A percentile compares a stretch with the other conserved stretches of the same genome.
Conservation (phyloP, 1,140 invertebrate genomes). For the Trinorchestia longiramus region DNA sequence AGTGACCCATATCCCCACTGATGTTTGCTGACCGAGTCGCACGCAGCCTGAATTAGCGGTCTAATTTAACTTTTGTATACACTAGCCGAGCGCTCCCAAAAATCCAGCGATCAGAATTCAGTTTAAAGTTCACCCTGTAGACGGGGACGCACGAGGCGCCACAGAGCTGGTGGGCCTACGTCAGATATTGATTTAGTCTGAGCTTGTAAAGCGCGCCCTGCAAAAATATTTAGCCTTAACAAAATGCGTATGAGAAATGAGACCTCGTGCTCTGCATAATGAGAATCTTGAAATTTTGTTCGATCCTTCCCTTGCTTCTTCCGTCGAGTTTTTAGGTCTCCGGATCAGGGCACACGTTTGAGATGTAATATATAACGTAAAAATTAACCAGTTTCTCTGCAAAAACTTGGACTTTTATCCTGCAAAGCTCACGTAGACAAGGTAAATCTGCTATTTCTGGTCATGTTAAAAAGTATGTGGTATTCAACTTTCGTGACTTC, state of each 20-base stretch:
- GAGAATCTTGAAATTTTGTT: background rate
- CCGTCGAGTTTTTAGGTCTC: background rate
- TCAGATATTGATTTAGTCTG: background rate
- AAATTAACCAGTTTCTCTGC: background rate
- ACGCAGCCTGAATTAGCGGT: background rate
- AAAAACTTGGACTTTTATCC: background rate
- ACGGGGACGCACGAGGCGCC: too few relatives aligned
- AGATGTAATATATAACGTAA: background rate
- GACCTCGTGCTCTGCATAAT: background rate
- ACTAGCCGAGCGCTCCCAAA: background rate
- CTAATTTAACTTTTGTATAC: background rate
- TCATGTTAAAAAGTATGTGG: too few relatives aligned
- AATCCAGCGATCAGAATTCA: background rate
- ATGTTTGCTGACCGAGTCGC: background rate
- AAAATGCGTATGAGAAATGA: background rate
- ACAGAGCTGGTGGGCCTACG: background rate
- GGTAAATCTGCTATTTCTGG: too few relatives aligned
- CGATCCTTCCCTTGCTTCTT: background rate
- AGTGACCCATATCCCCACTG: too few relatives aligned
- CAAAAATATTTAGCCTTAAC: background rate
- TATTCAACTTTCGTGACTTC: too few relatives aligned
- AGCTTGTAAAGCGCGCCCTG: background rate
- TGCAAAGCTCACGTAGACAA: background rate
- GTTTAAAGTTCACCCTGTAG: background rate
- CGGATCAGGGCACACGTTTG: too few relatives aligned